A percentile compares a stretch with the other conserved stretches of the same genome.
phyloP scores from a whole-genome alignment of 2,888 invertebrate genomes.

The Oscheius myriophilus region DNA sequence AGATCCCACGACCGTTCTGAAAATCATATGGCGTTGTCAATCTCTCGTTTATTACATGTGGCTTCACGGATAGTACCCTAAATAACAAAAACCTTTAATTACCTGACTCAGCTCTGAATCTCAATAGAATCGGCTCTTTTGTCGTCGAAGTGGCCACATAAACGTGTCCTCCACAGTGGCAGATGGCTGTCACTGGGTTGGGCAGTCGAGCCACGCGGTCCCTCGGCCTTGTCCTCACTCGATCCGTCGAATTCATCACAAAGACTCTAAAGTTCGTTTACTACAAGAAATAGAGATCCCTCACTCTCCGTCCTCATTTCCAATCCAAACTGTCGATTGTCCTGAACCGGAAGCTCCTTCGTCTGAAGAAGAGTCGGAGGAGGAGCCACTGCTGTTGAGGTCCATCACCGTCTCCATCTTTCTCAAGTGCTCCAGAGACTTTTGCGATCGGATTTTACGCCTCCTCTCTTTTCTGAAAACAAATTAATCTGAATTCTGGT shows the following conservation, averaged over 20 bases:
- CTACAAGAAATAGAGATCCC: conserved; percentile 1
- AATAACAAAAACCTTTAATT: background rate
- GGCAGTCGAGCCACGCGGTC: conserved; percentile 54
- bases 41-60: background rate
- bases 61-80: too few species aligned
- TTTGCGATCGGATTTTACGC: conserved; percentile 47
- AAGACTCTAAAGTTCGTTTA: conserved; percentile 48
- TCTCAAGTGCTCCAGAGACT: conserved; percentile 37
- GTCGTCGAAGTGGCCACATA: conserved; percentile 38
- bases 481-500: background rate
- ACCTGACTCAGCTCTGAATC: conserved; percentile 22
- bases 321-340: conserved; percentile 63
- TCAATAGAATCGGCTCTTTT: conserved; percentile 15
- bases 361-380: conserved; percentile 45
- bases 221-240: conserved; percentile 54
- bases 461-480: conserved; percentile 33
- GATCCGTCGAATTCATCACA: conserved; percentile 60
- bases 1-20: conserved; percentile 61
- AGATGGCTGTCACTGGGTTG: conserved; percentile 45
- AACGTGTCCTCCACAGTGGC: conserved; percentile 43
- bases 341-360: conserved; percentile 43
- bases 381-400: conserved; percentile 40
- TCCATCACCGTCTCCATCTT: conserved; percentile 27
- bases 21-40: background rate
- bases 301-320: conserved; percentile 67